A percentile compares a stretch with the other conserved stretches of the same genome.
Conservation (phyloP, 30 jellyfish, hydroid and myxozoan species). For the Morbakka virulenta region DNA sequence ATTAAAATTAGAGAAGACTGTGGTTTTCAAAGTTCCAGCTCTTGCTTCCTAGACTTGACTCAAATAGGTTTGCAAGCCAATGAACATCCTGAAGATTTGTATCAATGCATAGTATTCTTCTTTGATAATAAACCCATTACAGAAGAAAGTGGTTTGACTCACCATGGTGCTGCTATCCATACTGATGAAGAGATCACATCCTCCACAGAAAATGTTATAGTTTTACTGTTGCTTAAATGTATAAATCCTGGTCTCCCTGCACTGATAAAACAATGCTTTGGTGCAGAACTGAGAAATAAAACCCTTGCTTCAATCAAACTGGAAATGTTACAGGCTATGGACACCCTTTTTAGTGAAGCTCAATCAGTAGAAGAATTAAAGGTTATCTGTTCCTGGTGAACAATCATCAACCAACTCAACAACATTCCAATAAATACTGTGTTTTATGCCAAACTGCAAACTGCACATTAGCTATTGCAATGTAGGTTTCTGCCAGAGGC, state of each 20-base stretch:
- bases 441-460: too few relatives aligned
- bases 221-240: slow-evolving; percentile 15
- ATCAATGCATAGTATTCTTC: slow-evolving; percentile 4
- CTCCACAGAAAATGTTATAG: slow-evolving; percentile 11
- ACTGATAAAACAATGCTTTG: slow-evolving; percentile 35
- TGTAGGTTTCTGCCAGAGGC: too few relatives aligned
- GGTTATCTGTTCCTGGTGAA: too few relatives aligned
- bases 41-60: slow-evolving; percentile 2
- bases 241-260: slow-evolving; percentile 26
- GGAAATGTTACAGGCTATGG: too few relatives aligned
- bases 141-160: slow-evolving; percentile 3
- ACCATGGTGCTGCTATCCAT: slow-evolving; percentile 11
- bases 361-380: too few relatives aligned
- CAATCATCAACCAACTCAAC: too few relatives aligned
- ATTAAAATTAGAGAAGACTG: background rate
- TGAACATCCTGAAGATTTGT: slow-evolving; percentile 47
- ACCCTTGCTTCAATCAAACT: too few relatives aligned
- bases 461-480: too few relatives aligned
- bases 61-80: background rate
- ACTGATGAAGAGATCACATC: slow-evolving; percentile 27
- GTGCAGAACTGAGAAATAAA: background rate
- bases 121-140: slow-evolving; percentile 12
- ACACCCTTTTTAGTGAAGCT: too few relatives aligned
- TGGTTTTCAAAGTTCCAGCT: slow-evolving; percentile 19
- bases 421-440: too few relatives aligned